These are phyloP conservation scores for Ondatra zibethicus DNA, from an alignment of 2,113 vertebrate genomes.

Conservation along the genomic window DNA sequence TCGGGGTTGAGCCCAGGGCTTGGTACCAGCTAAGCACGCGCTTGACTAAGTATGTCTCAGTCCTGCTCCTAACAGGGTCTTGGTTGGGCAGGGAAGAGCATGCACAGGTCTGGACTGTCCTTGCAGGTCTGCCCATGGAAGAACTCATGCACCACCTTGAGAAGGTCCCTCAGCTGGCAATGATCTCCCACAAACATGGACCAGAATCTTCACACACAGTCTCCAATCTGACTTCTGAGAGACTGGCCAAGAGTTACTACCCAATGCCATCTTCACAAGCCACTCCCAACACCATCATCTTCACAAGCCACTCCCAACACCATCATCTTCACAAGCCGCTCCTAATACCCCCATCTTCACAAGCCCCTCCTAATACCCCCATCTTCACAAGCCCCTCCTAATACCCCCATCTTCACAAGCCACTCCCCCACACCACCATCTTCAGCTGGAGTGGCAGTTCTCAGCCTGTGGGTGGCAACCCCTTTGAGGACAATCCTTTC, in stretches of 20 bases:
- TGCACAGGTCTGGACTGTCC: neutral
- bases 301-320: neutral
- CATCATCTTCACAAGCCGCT: neutral
- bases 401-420: neutral
- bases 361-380: neutral
- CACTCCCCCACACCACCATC: neutral
- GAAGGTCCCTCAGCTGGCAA: neutral
- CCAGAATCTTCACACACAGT: neutral
- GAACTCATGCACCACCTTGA: neutral
- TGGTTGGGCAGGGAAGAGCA: neutral
- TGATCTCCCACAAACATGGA: neutral
- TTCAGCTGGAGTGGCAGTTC: neutral
- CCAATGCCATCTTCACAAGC: neutral
- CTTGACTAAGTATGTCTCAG: neutral
- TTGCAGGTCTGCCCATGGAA: neutral
- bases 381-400: neutral
- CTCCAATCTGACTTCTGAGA: neutral
- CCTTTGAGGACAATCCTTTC: neutral
- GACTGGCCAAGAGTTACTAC: neutral
- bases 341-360: neutral
- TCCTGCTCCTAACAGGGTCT: neutral
- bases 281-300: neutral
- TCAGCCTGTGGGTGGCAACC: neutral
- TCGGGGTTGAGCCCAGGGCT: neutral
- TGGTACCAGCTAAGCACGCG: neutral